Evolutionary conservation across 2,113 vertebrate genomes (phyloP).

Genomic region (Oophaga pumilio): DNA sequence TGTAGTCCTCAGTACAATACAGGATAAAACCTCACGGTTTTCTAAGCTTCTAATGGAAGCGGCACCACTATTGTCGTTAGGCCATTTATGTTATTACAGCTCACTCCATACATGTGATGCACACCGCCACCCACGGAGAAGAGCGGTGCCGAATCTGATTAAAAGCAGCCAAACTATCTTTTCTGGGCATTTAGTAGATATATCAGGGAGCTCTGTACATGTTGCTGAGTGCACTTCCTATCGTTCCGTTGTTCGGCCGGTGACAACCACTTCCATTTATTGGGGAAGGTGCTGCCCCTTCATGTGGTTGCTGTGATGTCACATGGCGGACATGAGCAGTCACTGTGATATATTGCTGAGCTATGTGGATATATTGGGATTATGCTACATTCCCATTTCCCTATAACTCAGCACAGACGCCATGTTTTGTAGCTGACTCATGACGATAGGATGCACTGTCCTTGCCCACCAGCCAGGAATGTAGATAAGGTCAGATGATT

Average conservation of each 20-base stretch:
- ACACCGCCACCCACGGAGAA: no score
- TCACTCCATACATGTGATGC: no score
- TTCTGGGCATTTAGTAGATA: no score
- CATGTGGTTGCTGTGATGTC: not conserved
- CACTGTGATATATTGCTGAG: not conserved
- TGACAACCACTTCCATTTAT: not conserved
- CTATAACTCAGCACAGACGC: not conserved
- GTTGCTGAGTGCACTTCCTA: not conserved
- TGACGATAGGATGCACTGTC: not conserved
- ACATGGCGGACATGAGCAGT: not conserved
- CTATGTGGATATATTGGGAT: not conserved
- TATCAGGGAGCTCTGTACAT: not conserved
- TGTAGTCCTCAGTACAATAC: no score
- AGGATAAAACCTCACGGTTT: no score
- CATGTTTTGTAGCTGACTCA: slow-evolving; percentile 13
- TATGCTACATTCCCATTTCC: not conserved
- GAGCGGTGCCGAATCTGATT: no score
- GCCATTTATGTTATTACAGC: no score
- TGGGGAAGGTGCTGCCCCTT: not conserved
- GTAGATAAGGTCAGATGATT: slow-evolving; percentile 23
- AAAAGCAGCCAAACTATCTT: no score
- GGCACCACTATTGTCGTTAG: no score
- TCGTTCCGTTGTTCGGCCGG: not conserved
- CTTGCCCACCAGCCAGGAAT: not conserved
- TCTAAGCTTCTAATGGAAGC: no score